Percentiles rank a stretch among this genome's conserved stretches.
Evolutionary conservation across 2,888 invertebrate species (phyloP).

Genomic region (Mimumesa dahlbomi): DNA sequence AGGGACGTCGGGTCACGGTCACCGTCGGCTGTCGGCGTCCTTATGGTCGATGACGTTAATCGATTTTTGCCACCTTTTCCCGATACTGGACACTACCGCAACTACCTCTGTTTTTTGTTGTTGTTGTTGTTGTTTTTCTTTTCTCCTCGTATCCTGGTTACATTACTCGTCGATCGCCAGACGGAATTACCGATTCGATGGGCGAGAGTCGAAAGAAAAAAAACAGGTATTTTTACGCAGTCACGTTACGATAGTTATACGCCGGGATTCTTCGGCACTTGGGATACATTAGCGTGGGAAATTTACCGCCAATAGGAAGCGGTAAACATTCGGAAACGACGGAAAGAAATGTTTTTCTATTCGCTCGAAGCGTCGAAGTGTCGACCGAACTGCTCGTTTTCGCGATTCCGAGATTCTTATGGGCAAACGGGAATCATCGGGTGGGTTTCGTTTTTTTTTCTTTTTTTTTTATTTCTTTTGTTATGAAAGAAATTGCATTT

Average conservation of each 20-base stretch:
- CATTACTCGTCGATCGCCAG: no score
- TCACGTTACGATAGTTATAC: background rate
- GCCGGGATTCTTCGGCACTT: no score
- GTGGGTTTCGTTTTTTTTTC: no score
- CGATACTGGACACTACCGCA: no score
- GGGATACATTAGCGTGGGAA: no score
- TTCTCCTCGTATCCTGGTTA: no score
- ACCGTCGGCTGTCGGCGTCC: constrained; percentile 27
- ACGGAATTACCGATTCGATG: background rate
- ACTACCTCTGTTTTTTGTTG: no score
- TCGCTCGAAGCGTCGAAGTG: no score
- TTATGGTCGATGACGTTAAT: constrained; percentile 39
- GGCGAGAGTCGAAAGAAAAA: background rate
- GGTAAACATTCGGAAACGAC: background rate
- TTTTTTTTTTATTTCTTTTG: no score
- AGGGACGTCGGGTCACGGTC: constrained; percentile 58
- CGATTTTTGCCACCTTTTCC: constrained; percentile 18
- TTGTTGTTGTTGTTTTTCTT: no score
- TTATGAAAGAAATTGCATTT: no score
- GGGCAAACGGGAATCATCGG: background rate
- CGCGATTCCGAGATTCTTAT: background rate
- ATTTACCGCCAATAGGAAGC: background rate
- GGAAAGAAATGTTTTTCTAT: background rate
- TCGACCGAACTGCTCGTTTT: background rate
- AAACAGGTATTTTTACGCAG: background rate